Conservation (phyloP, 2,113 vertebrate genomes). For the Riparia riparia region DNA sequence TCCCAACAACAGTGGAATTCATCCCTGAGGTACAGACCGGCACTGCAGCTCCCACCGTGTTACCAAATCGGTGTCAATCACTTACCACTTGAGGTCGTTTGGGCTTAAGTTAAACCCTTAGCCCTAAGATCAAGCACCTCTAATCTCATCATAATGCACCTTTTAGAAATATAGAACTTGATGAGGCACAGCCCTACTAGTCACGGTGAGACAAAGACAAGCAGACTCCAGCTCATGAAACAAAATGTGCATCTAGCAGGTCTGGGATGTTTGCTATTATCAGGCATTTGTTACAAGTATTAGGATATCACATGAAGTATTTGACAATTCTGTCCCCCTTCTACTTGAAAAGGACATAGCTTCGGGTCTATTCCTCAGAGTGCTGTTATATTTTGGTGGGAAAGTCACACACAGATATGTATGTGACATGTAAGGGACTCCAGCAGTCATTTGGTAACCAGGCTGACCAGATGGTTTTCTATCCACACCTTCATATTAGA, state of each 20-base stretch:
- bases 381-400: neutral
- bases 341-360: neutral
- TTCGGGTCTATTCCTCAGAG: neutral
- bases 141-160: neutral
- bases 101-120: neutral
- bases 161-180: neutral
- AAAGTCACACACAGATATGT: neutral
- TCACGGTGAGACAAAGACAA: neutral
- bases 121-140: neutral
- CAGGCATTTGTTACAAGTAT: neutral
- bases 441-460: neutral
- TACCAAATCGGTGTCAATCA: neutral
- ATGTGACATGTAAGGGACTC: neutral
- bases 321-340: neutral
- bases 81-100: fast-evolving
- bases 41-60: fast-evolving
- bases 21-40: fast-evolving
- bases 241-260: fast-evolving
- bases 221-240: neutral
- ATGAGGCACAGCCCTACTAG: neutral
- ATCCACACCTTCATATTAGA: neutral
- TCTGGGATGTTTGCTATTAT: neutral
- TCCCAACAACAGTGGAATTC: neutral
- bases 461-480: neutral
- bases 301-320: neutral